Evolutionary conservation across 2,888 invertebrate species (phyloP).

Genomic region (Silvanus unidentatus): DNA sequence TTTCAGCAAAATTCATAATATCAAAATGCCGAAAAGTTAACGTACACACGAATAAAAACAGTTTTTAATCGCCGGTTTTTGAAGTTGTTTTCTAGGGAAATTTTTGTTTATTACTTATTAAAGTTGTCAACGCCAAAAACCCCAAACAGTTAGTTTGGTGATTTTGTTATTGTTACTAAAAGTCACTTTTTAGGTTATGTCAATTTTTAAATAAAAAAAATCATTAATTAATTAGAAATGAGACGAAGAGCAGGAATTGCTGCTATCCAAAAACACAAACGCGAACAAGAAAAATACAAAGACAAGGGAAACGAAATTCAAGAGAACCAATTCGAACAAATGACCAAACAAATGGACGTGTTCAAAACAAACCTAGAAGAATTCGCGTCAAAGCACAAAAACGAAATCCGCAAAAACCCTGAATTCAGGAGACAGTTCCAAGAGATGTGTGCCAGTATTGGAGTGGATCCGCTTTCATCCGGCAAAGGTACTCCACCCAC

Average conservation of each 20-base stretch:
- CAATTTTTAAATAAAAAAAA: too few relatives aligned
- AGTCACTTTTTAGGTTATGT: too few relatives aligned
- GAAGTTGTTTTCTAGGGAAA: too few relatives aligned
- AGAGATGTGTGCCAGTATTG: conserved; percentile 97
- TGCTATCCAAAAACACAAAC: conserved; percentile 81
- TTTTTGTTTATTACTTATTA: too few relatives aligned
- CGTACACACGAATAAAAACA: too few relatives aligned
- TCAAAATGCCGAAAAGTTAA: too few relatives aligned
- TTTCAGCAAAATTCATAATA: too few relatives aligned
- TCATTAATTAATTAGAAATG: conserved; percentile 48
- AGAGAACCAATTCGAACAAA: conserved; percentile 85
- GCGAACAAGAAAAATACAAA: conserved; percentile 83
- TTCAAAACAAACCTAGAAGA: conserved; percentile 90
- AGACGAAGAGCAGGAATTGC: conserved; percentile 78
- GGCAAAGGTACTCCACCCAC: too few relatives aligned
- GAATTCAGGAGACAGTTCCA: conserved; percentile 95
- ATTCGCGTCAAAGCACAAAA: conserved; percentile 92
- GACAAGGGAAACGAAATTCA: conserved; percentile 89
- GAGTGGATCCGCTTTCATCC: conserved; percentile 95
- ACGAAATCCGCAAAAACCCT: conserved; percentile 89
- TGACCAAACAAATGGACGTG: conserved; percentile 90
- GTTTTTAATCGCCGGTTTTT: too few relatives aligned
- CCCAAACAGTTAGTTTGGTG: too few relatives aligned
- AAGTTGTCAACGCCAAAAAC: too few relatives aligned
- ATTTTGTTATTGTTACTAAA: too few relatives aligned